Evolutionary conservation across 2,888 invertebrate species (phyloP).

Genomic region (Gastrophysa polygoni): DNA sequence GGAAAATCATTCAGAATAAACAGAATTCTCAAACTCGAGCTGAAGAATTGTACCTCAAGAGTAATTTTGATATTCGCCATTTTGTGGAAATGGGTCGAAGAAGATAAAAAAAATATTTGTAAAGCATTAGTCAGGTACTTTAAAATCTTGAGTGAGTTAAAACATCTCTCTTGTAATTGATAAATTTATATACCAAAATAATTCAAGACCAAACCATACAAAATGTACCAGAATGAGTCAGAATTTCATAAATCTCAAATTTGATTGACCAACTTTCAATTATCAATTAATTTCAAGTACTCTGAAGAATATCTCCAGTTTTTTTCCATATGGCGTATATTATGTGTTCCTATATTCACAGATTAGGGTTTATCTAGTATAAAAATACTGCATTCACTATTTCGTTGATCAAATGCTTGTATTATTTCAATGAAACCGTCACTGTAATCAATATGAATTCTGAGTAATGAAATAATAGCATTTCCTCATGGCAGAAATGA

Average conservation of each 20-base stretch:
- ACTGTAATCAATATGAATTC: background rate
- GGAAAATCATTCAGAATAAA: constrained; percentile 34
- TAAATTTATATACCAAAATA: constrained; percentile 8
- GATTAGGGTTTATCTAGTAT: no score
- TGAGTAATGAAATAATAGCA: background rate
- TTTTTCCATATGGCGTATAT: no score
- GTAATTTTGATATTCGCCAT: constrained; percentile 40
- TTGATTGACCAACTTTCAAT: background rate
- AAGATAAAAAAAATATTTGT: constrained; percentile 42
- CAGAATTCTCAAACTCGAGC: constrained; percentile 23
- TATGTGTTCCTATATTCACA: no score
- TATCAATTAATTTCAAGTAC: no score
- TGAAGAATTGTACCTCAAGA: constrained; percentile 47
- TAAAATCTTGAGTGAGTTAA: constrained; percentile 41
- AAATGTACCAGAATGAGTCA: background rate
- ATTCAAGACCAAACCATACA: background rate
- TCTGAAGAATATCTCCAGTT: no score
- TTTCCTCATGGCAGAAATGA: background rate
- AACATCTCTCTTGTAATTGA: constrained; percentile 6
- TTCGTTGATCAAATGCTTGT: no score
- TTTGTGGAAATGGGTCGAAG: constrained; percentile 40
- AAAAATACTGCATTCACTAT: no score
- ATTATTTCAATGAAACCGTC: no score
- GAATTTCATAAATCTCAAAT: no score
- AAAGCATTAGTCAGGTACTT: constrained; percentile 59